These are phyloP conservation scores for Synergus laeviventris DNA, from an alignment of 2,888 invertebrate species.

Conservation along the genomic window DNA sequence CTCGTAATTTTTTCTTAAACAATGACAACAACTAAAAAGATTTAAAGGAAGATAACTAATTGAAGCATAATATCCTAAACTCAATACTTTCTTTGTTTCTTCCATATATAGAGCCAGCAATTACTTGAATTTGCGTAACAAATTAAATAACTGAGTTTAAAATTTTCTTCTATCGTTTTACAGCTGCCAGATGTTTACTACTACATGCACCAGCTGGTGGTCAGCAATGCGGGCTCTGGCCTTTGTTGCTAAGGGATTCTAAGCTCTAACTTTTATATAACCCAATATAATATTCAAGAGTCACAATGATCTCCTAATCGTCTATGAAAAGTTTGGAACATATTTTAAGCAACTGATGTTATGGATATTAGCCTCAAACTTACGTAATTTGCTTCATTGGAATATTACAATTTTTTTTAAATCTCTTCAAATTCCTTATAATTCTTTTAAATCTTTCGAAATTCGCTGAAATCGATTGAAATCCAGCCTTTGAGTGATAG, in stretches of 20 bases:
- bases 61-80: not conserved
- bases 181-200: slow-evolving; percentile 25
- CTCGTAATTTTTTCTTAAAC: not conserved
- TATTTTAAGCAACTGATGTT: too few species aligned
- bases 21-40: not conserved
- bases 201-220: slow-evolving; percentile 34
- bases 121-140: not conserved
- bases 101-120: not conserved
- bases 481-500: too few species aligned
- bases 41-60: not conserved
- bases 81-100: not conserved
- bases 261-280: slow-evolving; percentile 7
- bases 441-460: too few species aligned
- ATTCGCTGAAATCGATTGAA: too few species aligned
- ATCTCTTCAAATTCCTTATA: too few species aligned
- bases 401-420: too few species aligned
- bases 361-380: too few species aligned
- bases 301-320: too few species aligned
- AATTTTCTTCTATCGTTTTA: not conserved
- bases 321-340: too few species aligned
- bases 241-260: slow-evolving; percentile 29
- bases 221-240: slow-evolving; percentile 13
- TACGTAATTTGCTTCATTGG: too few species aligned
- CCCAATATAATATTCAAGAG: not conserved
- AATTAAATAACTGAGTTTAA: slow-evolving; percentile 9